phyloP scores from a whole-genome alignment of 2,113 vertebrate genomes.

The Sinocyclocheilus grahami region DNA sequence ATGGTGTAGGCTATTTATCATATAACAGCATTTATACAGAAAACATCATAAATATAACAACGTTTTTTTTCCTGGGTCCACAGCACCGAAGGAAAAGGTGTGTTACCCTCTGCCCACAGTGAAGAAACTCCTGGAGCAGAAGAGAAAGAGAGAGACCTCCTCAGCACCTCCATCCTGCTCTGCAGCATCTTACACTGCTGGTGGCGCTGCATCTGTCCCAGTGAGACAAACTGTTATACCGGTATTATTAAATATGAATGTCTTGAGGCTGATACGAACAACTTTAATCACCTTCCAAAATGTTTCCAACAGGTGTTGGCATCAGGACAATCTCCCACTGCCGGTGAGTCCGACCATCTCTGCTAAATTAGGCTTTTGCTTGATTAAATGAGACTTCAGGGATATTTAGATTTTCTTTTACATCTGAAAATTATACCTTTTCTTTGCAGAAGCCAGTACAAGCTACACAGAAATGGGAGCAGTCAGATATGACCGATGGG shows the following conservation, averaged over 20 bases:
- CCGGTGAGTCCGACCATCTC: slow-evolving; percentile 63
- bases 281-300: slow-evolving; percentile 3
- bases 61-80: background rate
- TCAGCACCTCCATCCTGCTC: slow-evolving; percentile 62
- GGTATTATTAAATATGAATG: background rate
- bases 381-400: background rate
- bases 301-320: slow-evolving; percentile 59
- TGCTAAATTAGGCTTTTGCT: background rate
- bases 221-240: slow-evolving; percentile 46
- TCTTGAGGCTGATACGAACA: background rate
- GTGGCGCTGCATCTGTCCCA: slow-evolving; percentile 38
- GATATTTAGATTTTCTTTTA: background rate
- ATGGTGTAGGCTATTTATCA: background rate
- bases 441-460: slow-evolving; percentile 63
- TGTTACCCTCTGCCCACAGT: slow-evolving; percentile 85
- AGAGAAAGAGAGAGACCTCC: slow-evolving; percentile 80
- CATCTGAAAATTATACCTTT: background rate
- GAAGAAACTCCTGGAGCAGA: slow-evolving; percentile 88
- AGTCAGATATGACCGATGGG: slow-evolving; percentile 66
- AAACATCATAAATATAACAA: background rate
- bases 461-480: slow-evolving; percentile 74
- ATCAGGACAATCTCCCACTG: slow-evolving; percentile 61
- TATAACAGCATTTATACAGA: background rate
- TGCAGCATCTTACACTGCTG: slow-evolving; percentile 45
- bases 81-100: slow-evolving; percentile 81